Conservation (phyloP, 2,797 vertebrate species). For the Notolepis coatsorum region DNA sequence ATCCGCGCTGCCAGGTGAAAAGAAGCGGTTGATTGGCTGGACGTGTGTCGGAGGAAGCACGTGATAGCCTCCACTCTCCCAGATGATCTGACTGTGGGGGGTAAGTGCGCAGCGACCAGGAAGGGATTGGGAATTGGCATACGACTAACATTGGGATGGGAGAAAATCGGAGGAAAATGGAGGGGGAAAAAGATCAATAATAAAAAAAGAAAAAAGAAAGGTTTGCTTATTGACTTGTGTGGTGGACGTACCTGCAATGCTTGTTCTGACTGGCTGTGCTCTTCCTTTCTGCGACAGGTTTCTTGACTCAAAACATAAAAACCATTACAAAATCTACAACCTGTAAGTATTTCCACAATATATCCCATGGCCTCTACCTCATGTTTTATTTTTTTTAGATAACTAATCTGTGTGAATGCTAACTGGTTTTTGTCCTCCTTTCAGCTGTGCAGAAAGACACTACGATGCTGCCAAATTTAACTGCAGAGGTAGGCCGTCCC, state of each 20-base stretch:
- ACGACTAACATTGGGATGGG: too few relatives aligned
- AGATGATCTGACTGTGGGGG: too few relatives aligned
- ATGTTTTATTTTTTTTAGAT: neutral
- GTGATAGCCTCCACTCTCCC: too few relatives aligned
- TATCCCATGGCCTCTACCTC: too few relatives aligned
- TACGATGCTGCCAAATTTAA: slow-evolving; percentile 99
- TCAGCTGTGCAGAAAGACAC: slow-evolving; percentile 99
- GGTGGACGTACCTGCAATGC: neutral
- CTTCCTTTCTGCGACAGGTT: slow-evolving; percentile 66
- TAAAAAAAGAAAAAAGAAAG: too few relatives aligned
- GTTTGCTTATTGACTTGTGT: neutral
- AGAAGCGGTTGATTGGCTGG: too few relatives aligned
- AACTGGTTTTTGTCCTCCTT: slow-evolving; percentile 68
- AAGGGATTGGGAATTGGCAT: too few relatives aligned
- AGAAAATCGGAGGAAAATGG: too few relatives aligned
- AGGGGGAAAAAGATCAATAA: too few relatives aligned
- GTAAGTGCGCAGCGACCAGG: too few relatives aligned
- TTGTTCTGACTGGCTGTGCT: neutral
- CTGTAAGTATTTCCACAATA: slow-evolving; percentile 90
- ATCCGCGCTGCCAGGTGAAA: too few relatives aligned
- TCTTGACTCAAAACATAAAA: slow-evolving; percentile 91
- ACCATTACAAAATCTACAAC: slow-evolving; percentile 99
- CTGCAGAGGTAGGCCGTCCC: slow-evolving; percentile 92
- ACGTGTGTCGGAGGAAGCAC: too few relatives aligned
- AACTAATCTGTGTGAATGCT: slow-evolving; percentile 30